Evolutionary conservation across 1,140 invertebrate genomes (phyloP).

Genomic region (Geopemphigus sp.): DNA sequence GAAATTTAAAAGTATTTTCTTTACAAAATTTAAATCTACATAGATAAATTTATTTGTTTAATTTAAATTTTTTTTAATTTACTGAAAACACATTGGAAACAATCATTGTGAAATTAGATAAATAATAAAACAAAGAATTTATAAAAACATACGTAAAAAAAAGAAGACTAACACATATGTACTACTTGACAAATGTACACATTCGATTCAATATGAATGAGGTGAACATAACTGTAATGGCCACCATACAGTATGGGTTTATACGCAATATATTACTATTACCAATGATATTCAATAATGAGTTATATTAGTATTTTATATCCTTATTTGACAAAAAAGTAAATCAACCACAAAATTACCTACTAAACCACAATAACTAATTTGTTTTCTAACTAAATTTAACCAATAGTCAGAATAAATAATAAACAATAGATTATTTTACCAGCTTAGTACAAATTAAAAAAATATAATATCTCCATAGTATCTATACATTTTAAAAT

Average conservation of each 20-base stretch:
- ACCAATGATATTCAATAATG: conserved; percentile 22
- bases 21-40: not conserved
- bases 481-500: too few species aligned
- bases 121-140: not conserved
- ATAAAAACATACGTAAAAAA: not conserved
- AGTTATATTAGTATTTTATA: conserved; percentile 6
- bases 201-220: conserved; percentile 29
- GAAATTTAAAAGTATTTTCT: too few species aligned
- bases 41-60: not conserved
- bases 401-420: not conserved
- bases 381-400: not conserved
- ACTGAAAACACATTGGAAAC: not conserved
- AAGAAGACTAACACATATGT: not conserved
- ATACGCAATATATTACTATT: not conserved
- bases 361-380: conserved; percentile 5
- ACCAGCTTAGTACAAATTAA: not conserved
- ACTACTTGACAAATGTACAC: not conserved
- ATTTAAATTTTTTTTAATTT: not conserved
- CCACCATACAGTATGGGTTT: not conserved
- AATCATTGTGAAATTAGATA: not conserved
- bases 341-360: conserved; percentile 18
- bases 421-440: not conserved
- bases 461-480: too few species aligned
- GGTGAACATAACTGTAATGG: conserved; percentile 38
- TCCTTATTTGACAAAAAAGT: not conserved